Evolutionary conservation across 2,888 invertebrate genomes (phyloP).

Genomic region (Lycia hirtaria): DNA sequence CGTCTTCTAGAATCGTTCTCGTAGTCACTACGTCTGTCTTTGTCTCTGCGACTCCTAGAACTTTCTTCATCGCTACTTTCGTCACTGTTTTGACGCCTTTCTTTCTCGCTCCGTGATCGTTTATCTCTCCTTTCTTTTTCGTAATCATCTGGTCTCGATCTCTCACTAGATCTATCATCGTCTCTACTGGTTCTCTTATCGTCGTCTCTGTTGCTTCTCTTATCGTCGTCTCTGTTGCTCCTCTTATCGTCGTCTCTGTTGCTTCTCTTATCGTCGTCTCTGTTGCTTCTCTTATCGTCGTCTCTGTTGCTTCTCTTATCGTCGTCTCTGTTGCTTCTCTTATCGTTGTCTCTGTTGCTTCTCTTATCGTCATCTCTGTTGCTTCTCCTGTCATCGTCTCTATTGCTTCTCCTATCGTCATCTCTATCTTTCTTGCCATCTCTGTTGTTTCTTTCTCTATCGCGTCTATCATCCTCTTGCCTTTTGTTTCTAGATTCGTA

Average conservation of each 20-base stretch:
- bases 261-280: conserved; percentile 12
- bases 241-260: conserved; percentile 21
- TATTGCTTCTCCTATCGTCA: no score
- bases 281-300: conserved; percentile 35
- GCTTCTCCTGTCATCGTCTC: conserved; percentile 22
- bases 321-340: conserved; percentile 19
- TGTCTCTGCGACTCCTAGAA: conserved; percentile 30
- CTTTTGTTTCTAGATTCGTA: conserved; percentile 29
- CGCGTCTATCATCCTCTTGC: conserved; percentile 33
- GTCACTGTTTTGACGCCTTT: conserved; percentile 18
- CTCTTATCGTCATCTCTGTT: conserved; percentile 31
- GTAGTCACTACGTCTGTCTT: conserved; percentile 26
- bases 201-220: conserved; percentile 17
- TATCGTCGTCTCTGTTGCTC: no score
- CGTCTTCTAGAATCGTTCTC: conserved; percentile 21
- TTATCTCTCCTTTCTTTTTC: conserved; percentile 10
- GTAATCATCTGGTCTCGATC: background rate
- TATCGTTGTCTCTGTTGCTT: conserved; percentile 31
- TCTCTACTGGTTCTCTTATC: background rate
- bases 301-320: conserved; percentile 29
- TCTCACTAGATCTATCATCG: background rate
- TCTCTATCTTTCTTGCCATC: conserved; percentile 24
- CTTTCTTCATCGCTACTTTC: conserved; percentile 32
- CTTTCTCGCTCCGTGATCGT: background rate
- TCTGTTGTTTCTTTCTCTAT: conserved; percentile 15